Conservation (phyloP, 2,888 invertebrate genomes). For the Cabera pusaria region DNA sequence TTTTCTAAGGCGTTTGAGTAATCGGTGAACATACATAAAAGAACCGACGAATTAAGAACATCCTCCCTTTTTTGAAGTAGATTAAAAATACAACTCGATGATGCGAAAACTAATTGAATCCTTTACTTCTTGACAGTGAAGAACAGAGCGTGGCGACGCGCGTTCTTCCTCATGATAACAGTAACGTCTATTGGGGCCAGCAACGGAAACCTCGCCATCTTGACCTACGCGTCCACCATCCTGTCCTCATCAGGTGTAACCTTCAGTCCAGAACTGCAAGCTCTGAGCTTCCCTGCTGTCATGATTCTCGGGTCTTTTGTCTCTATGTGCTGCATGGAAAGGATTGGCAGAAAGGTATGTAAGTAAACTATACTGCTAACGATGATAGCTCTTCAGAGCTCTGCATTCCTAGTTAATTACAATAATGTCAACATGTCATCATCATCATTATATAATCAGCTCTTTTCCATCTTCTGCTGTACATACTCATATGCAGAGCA, state of each 20-base stretch:
- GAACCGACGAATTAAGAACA: too few species aligned
- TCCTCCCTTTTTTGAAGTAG: too few species aligned
- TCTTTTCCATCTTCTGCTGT: too few species aligned
- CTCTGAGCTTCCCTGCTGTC: constrained; percentile 58
- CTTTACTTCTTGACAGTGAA: constrained; percentile 48
- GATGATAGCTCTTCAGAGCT: too few species aligned
- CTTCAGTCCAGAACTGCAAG: constrained; percentile 57
- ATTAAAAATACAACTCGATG: too few species aligned
- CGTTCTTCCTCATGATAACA: constrained; percentile 40
- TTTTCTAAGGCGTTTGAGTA: too few species aligned
- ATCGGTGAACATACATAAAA: too few species aligned
- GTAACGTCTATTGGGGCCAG: constrained; percentile 42
- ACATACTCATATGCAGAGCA: too few species aligned
- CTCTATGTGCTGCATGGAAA: constrained; percentile 59
- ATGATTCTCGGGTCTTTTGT: constrained; percentile 58
- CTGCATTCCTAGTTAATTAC: too few species aligned
- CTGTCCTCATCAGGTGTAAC: constrained; percentile 54
- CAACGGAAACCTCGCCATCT: constrained; percentile 55
- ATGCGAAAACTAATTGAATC: too few species aligned
- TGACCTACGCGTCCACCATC: constrained; percentile 56
- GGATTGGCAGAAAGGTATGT: constrained; percentile 69
- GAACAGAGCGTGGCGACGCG: constrained; percentile 51
- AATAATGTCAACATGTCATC: too few species aligned
- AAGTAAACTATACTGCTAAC: constrained; percentile 22
- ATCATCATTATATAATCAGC: too few species aligned